These are phyloP conservation scores for Ctenopoma kingsleyae DNA, from an alignment of 2,797 vertebrate species.

Conservation along the genomic window DNA sequence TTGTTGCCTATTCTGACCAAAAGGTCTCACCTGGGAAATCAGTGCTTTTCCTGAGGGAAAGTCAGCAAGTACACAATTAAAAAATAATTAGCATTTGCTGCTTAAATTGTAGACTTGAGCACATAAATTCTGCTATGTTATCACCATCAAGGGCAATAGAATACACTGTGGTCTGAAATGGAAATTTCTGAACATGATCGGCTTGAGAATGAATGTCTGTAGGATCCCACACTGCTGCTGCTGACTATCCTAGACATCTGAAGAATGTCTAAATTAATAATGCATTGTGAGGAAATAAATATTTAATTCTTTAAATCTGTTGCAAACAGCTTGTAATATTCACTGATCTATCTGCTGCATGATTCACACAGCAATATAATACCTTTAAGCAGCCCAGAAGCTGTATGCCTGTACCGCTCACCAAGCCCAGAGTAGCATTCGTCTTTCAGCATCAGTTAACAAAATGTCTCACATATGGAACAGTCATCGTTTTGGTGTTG, in stretches of 20 bases:
- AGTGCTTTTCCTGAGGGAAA: conserved; percentile 23
- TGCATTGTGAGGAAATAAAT: conserved; percentile 59
- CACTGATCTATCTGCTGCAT: conserved; percentile 34
- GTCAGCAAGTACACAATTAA: conserved; percentile 46
- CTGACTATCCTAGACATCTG: conserved; percentile 53
- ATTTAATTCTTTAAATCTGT: conserved; percentile 68
- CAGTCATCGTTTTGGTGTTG: conserved; percentile 14
- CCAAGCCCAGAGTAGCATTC: conserved; percentile 7
- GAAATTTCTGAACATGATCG: conserved; percentile 39
- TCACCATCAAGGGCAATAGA: conserved; percentile 20
- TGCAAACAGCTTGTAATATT: conserved; percentile 69
- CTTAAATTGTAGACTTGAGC: conserved; percentile 22
- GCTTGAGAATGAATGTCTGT: conserved; percentile 32
- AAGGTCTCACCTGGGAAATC: conserved; percentile 55
- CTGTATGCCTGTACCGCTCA: conserved; percentile 11
- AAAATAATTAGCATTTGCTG: conserved; percentile 39
- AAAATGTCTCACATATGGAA: conserved; percentile 47
- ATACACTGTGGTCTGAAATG: conserved; percentile 11
- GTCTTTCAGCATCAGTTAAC: conserved; percentile 34
- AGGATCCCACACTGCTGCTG: conserved; percentile 31
- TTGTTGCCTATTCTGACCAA: conserved; percentile 23
- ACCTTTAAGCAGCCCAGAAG: conserved; percentile 36
- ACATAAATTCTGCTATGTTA: conserved; percentile 19
- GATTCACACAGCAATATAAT: conserved; percentile 42
- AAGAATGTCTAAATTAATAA: conserved; percentile 69